These are phyloP conservation scores for Scopus umbretta DNA, from an alignment of 2,113 vertebrate genomes.

Conservation along the genomic window DNA sequence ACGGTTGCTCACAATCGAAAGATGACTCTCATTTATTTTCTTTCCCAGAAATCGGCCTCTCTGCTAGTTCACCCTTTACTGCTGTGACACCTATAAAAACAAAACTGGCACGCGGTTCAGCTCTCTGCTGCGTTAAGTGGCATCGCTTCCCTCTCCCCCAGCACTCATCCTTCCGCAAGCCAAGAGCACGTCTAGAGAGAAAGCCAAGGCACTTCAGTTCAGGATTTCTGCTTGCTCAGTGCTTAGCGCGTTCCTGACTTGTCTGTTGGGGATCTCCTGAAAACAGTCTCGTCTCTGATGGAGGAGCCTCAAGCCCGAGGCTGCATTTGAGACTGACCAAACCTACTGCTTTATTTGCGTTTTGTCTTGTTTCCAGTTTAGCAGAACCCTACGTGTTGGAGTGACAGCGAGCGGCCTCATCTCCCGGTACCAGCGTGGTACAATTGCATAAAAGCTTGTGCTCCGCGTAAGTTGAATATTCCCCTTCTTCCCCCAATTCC, in stretches of 20 bases:
- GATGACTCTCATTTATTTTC: neutral
- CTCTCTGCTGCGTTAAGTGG: neutral
- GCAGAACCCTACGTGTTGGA: neutral
- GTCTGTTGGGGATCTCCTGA: neutral
- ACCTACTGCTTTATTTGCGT: neutral
- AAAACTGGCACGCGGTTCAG: neutral
- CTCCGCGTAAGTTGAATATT: neutral
- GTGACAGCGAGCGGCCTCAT: neutral
- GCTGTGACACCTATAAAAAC: neutral
- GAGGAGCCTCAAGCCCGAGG: neutral
- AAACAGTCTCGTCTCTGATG: neutral
- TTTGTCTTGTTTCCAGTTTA: neutral
- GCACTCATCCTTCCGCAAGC: neutral
- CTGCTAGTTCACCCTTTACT: neutral
- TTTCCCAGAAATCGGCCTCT: neutral
- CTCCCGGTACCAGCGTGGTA: accelerated
- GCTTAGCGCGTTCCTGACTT: neutral
- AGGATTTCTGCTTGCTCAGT: neutral
- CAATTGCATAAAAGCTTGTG: too few relatives aligned
- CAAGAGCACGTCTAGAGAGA: neutral
- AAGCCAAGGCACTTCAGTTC: neutral
- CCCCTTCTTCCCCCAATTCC: too few relatives aligned
- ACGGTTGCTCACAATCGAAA: neutral
- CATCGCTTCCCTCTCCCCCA: neutral
- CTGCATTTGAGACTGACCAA: neutral